Conservation (phyloP, 2,797 vertebrate species). For the Fringilla coelebs region DNA sequence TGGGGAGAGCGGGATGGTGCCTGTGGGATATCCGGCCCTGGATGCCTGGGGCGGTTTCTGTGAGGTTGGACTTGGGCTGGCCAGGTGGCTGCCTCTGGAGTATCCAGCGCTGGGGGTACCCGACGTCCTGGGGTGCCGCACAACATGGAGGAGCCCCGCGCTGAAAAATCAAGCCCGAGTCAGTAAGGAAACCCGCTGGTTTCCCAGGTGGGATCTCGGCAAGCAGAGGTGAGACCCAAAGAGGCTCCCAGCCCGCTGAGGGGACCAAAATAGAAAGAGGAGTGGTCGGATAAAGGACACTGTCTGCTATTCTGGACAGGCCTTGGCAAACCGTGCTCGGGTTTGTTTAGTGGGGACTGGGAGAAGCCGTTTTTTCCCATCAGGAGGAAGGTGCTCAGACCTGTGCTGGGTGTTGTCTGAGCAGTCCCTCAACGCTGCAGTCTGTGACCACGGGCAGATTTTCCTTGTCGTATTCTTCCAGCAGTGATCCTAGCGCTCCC, state of each 20-base stretch:
- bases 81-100: neutral
- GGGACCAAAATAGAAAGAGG: neutral
- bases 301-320: neutral
- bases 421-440: neutral
- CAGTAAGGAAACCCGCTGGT: neutral
- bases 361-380: neutral
- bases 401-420: neutral
- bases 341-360: neutral
- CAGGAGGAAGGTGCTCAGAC: rapidly evolving
- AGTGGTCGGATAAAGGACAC: neutral
- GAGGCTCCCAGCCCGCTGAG: neutral
- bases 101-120: rapidly evolving
- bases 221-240: neutral
- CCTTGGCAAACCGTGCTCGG: neutral
- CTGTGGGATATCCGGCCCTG: rapidly evolving
- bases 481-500: neutral
- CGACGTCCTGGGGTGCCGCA: rapidly evolving
- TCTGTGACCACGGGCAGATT: neutral
- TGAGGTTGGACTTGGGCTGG: rapidly evolving
- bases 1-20: neutral
- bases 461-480: neutral
- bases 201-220: neutral
- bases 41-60: neutral
- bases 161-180: rapidly evolving
- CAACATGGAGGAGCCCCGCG: rapidly evolving